Evolutionary conservation across 2,113 vertebrate genomes (phyloP).

Genomic region (Fulica atra): DNA sequence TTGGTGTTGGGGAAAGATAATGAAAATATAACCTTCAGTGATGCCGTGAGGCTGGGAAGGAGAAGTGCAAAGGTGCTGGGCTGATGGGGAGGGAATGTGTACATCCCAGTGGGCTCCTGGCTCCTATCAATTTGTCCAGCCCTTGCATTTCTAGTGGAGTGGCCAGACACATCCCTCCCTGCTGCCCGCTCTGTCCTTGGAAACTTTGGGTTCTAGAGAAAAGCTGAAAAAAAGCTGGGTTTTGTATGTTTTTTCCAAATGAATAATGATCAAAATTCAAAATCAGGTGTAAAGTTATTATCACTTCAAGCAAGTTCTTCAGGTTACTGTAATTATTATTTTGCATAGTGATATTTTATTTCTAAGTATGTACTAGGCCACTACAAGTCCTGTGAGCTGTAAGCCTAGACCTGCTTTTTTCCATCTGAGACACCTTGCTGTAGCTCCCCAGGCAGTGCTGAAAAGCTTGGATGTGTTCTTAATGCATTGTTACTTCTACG

Average conservation of each 20-base stretch:
- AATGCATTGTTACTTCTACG: neutral
- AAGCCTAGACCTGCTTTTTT: neutral
- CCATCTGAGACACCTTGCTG: neutral
- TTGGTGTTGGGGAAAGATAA: neutral
- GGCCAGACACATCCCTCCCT: neutral
- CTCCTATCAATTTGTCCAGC: neutral
- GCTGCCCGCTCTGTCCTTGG: neutral
- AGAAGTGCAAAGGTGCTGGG: neutral
- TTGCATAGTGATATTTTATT: neutral
- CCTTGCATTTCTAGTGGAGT: neutral
- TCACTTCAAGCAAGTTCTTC: neutral
- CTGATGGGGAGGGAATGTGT: neutral
- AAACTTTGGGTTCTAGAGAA: neutral
- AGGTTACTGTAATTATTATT: neutral
- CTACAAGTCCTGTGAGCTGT: neutral
- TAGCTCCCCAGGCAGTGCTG: neutral
- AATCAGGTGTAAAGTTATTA: neutral
- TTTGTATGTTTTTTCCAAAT: neutral
- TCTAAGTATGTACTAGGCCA: neutral
- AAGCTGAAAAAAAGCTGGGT: neutral
- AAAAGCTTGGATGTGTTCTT: neutral
- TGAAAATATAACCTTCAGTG: neutral
- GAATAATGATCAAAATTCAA: neutral
- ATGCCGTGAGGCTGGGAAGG: neutral
- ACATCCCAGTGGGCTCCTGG: accelerated